Evolutionary conservation across 2,113 vertebrate genomes (phyloP), one percentile per base, ranked within the genome.

Genomic region (Hydrochoerus hydrochaeris): DNA sequence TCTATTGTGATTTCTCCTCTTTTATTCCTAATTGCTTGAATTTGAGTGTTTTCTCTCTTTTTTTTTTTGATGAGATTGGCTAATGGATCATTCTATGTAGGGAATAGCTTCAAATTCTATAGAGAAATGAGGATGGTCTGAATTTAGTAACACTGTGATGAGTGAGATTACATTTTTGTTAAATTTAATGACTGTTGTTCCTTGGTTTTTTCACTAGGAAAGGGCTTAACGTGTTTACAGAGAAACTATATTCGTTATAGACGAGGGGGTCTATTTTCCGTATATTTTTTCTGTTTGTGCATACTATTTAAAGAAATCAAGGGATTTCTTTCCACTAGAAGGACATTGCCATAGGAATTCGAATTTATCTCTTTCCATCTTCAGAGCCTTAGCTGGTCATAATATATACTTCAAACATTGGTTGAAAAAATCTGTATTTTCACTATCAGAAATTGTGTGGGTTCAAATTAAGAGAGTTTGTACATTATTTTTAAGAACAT

Each of bases 401-500:
- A 67, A 60, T 80, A 24, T 65, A 22, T 88, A 30, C 24, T 77
- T 52, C 22, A 77, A 58, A 85, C 17, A 38, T 30, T 85, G 26
- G 9, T 44, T 90, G n/a, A 52, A 63, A 32, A 38, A 32, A 30
- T 60, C 32, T 92, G 1, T 49, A 85, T 52, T 88, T 89, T 90
- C 13, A 88, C 8, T 65, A 65, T 93, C n/a, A 91, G 52, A 77
- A 57, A 35, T 26, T 86, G 22, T 44, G 22, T 19, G 1, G 7
- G 13, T 91, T 28, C 35, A 78, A 71, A 62, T 81, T 85, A 58
- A 82, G 5, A 85, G 17, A 41, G 22, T 75, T 60, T 86, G 26
- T 91, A 86, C n/a, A 71, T 89, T 58, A 57, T 16, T 80, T 92
- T 84, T 62, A 87, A 75, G 57, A 88, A 78, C 12, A 41, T 77